phyloP scores from a whole-genome alignment of 2,797 vertebrate genomes.

The Enteromius viviparus region DNA sequence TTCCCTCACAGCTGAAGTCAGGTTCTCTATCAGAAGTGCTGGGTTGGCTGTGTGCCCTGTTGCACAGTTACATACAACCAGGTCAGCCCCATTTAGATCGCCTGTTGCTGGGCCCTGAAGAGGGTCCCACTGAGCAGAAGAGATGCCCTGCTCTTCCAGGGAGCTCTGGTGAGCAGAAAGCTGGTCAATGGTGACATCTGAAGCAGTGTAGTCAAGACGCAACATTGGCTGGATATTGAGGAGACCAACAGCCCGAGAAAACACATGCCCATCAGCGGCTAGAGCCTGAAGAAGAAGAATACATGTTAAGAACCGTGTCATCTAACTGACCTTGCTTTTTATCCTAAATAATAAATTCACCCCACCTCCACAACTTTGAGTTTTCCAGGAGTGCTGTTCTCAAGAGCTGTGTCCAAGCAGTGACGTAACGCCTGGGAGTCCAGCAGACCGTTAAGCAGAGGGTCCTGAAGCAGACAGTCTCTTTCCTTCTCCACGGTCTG shows the following conservation, averaged over 20 bases:
- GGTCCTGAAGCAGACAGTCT: conserved; percentile 82
- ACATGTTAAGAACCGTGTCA: background rate
- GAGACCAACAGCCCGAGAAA: conserved; percentile 77
- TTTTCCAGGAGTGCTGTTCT: conserved; percentile 80
- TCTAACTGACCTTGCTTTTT: background rate
- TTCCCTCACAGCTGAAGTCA: conserved; percentile 82
- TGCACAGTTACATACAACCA: conserved; percentile 86
- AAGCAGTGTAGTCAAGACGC: conserved; percentile 86
- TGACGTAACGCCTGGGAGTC: conserved; percentile 77
- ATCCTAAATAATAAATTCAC: background rate
- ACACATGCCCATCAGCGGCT: conserved; percentile 83
- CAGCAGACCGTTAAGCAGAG: conserved; percentile 85
- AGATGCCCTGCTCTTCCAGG: conserved; percentile 75
- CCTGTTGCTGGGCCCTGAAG: conserved; percentile 69
- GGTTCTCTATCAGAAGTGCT: conserved; percentile 74
- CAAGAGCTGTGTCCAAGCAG: conserved; percentile 85
- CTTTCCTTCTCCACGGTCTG: conserved; percentile 82
- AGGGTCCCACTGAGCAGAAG: conserved; percentile 86
- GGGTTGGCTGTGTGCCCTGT: conserved; percentile 67
- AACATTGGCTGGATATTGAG: conserved; percentile 88
- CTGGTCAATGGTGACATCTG: conserved; percentile 72
- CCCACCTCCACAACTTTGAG: conserved; percentile 91
- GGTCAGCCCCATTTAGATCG: conserved; percentile 75
- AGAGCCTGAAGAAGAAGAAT: conserved; percentile 77
- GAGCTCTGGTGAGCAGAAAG: conserved; percentile 71